Evolutionary conservation across 2,797 vertebrate genomes (phyloP), one percentile per base, ranked within the genome.

Genomic region (Manis javanica): DNA sequence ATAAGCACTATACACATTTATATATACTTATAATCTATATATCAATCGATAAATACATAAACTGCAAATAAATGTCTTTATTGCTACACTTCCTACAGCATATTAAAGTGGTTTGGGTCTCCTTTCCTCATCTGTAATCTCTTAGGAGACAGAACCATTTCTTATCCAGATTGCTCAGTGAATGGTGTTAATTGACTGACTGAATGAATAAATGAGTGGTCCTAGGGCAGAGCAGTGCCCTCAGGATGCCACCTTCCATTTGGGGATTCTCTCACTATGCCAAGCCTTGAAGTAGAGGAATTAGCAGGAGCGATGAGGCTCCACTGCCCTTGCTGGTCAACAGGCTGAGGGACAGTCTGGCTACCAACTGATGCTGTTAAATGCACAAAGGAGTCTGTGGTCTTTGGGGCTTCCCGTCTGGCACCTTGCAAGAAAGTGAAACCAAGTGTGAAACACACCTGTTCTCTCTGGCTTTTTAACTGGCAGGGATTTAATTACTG

Each of bases 381-480:
- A 66, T 37, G 95, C 97, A 97, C 97, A 97, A 97, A 97, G 92
- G 87, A 42, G 91, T 77, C 93, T 93, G 95, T 46, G 96, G 96
- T 93, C 83, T 96, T 53, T 26, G 61, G 95, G 83, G 69, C 90
- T 90, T 91, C 92, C 88, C n/a, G 79, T 96, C 96, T 97, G 97
- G 97, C 97, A 97, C 97, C 95, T 96, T 78, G 79, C 46, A 91
- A 87, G 79, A 95, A 97, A 94, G 93, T 95, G 97, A 96, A 97
- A 88, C 71, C 66, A 2, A 96, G 83, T 97, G 95, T 95, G 94
- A 97, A 96, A 83, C 94, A 96, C 97, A 98, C 97, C 97, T 98
- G 97, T 97, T 96, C 97, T 96, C 96, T 85, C 55, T 90, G 92
- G 96, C 87, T 96, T 97, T 96, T 96, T 96, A 91, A 97, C 95